phyloP scores from a whole-genome alignment of 2,888 invertebrate genomes.

The Theretra japonica region DNA sequence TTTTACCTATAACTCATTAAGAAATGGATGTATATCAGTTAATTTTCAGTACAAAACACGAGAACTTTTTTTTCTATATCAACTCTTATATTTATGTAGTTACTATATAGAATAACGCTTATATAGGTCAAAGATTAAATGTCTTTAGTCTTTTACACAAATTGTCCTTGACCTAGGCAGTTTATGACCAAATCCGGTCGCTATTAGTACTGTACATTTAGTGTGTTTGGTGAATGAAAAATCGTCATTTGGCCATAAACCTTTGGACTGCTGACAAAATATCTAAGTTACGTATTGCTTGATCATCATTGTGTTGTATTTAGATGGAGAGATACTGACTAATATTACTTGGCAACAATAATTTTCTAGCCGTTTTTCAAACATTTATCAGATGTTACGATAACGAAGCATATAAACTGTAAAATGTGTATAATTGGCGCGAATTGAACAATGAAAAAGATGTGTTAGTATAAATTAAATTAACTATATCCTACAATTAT shows the following conservation, averaged over 20 bases:
- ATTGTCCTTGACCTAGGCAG: slow-evolving; percentile 14
- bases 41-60: too few relatives aligned
- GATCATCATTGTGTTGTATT: neutral
- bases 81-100: neutral
- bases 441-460: slow-evolving; percentile 31
- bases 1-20: too few relatives aligned
- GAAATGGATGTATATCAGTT: too few relatives aligned
- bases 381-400: slow-evolving; percentile 7
- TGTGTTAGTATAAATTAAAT: slow-evolving; percentile 17
- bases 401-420: slow-evolving; percentile 18
- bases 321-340: neutral
- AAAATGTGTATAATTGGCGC: slow-evolving; percentile 33
- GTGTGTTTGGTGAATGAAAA: slow-evolving; percentile 3
- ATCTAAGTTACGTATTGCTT: neutral
- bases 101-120: neutral
- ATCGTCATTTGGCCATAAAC: neutral
- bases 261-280: neutral
- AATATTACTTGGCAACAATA: neutral
- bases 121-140: neutral
- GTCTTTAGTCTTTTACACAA: neutral
- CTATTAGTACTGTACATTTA: neutral
- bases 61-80: too few relatives aligned
- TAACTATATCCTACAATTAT: slow-evolving; percentile 34
- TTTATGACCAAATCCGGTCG: slow-evolving; percentile 5
- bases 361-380: neutral